phyloP scores from a whole-genome alignment of 2,797 vertebrate species.

The Notolabrus celidotus region DNA sequence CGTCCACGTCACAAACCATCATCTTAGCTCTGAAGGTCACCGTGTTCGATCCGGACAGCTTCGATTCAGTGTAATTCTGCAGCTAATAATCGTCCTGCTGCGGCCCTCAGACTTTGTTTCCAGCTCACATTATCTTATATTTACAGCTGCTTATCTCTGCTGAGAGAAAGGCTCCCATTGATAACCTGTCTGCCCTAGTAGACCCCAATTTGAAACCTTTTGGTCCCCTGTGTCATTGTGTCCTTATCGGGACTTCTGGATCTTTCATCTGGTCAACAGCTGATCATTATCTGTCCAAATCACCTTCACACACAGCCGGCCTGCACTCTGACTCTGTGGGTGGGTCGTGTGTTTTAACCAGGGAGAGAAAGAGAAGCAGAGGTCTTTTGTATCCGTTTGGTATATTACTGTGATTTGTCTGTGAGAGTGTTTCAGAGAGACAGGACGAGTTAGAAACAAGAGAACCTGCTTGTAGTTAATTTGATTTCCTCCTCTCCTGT shows the following conservation, averaged over 20 bases:
- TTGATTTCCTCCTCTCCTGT: conserved; percentile 33
- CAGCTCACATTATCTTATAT: conserved; percentile 60
- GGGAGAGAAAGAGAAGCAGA: neutral
- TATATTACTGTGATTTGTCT: neutral
- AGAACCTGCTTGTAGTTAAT: conserved; percentile 37
- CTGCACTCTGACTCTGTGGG: conserved; percentile 24
- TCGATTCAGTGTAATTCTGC: conserved; percentile 22
- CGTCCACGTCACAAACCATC: neutral
- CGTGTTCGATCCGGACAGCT: conserved; percentile 34
- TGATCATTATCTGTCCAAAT: conserved; percentile 65
- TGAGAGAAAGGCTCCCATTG: conserved; percentile 43
- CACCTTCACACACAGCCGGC: conserved; percentile 63
- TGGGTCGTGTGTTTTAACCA: neutral
- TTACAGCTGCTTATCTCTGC: conserved; percentile 68
- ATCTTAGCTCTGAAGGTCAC: conserved; percentile 49
- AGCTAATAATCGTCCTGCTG: conserved; percentile 38
- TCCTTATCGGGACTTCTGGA: conserved; percentile 66
- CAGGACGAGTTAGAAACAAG: conserved; percentile 3
- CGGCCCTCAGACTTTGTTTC: conserved; percentile 24
- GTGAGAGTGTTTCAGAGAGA: conserved; percentile 5
- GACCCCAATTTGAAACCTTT: conserved; percentile 30
- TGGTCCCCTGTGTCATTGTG: conserved; percentile 8
- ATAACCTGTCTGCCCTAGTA: conserved; percentile 34
- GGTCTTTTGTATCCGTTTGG: neutral
- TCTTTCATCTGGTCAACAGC: conserved; percentile 51